Evolutionary conservation across 2,888 invertebrate genomes (phyloP).

Genomic region (Liposcelis brunnea): DNA sequence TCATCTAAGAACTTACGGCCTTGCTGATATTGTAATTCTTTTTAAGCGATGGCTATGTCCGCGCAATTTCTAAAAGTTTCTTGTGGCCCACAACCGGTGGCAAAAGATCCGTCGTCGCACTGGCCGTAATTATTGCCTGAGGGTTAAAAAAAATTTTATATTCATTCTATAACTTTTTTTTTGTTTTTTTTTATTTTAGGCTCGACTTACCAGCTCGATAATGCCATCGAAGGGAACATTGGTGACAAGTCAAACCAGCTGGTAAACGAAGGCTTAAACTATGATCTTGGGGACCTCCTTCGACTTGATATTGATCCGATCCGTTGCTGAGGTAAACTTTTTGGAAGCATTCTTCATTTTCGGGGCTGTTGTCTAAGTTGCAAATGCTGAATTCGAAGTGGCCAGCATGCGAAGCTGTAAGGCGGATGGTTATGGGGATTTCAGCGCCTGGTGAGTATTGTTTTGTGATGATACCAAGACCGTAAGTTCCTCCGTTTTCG

Average conservation of each 20-base stretch:
- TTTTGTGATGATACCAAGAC: conserved; percentile 11
- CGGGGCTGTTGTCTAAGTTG: conserved; percentile 26
- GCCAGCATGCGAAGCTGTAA: conserved; percentile 33
- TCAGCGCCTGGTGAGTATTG: conserved; percentile 22
- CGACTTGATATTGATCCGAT: conserved; percentile 17
- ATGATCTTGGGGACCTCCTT: conserved; percentile 14
- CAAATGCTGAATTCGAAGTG: conserved; percentile 33
- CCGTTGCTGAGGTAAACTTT: conserved; percentile 24
- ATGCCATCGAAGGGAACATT: conserved; percentile 38
- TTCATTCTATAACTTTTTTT: neutral
- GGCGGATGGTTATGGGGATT: conserved; percentile 23
- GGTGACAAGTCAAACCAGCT: conserved; percentile 28
- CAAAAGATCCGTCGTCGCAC: conserved; percentile 25
- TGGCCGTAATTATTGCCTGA: conserved; percentile 32
- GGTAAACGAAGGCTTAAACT: conserved; percentile 25
- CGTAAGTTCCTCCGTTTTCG: conserved; percentile 32
- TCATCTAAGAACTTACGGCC: too few species aligned
- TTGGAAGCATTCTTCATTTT: conserved; percentile 34
- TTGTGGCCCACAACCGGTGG: conserved; percentile 32
- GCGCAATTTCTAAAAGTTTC: conserved; percentile 35
- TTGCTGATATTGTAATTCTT: neutral
- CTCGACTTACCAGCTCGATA: conserved; percentile 29
- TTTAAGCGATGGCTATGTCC: conserved; percentile 26
- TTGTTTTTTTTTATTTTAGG: neutral
- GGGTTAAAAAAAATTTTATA: conserved; percentile 9